Conservation (phyloP, 2,888 invertebrate species). For the Apamea anceps region DNA sequence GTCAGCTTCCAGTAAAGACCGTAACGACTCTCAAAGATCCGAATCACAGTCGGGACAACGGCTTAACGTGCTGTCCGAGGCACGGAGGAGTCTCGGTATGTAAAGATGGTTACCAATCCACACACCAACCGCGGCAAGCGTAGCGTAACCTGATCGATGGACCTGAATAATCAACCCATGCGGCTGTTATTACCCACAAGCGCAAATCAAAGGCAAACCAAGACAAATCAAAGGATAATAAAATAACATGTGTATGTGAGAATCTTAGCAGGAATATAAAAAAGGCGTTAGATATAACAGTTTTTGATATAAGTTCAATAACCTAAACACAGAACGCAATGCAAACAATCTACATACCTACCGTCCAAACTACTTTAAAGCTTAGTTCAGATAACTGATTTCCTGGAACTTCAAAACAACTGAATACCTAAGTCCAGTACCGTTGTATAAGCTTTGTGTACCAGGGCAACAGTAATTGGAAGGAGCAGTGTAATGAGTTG, state of each 20-base stretch:
- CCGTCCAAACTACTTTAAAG: not conserved
- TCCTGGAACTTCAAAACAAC: constrained; percentile 12
- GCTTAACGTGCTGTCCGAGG: too few relatives aligned
- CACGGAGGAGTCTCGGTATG: too few relatives aligned
- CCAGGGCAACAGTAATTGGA: constrained; percentile 38
- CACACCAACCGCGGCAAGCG: not conserved
- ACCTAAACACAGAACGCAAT: not conserved
- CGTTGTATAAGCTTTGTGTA: constrained; percentile 21
- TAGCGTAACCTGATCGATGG: not conserved
- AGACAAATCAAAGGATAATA: not conserved
- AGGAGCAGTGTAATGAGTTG: constrained; percentile 44
- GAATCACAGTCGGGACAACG: not conserved
- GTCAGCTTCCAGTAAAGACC: too few relatives aligned
- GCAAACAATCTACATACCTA: not conserved
- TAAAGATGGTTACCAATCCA: too few relatives aligned
- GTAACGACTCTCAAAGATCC: not conserved
- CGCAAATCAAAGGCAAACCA: not conserved
- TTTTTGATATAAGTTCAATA: not conserved
- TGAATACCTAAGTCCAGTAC: constrained; percentile 7
- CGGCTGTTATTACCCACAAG: not conserved
- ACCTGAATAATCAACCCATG: not conserved
- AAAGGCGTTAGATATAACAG: not conserved
- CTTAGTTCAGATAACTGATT: constrained; percentile 7
- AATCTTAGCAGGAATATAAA: not conserved
- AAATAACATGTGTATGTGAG: not conserved